Base-by-base conservation (phyloP, 2,888 invertebrate genomes). In the Pycnomerus fuliginosus region DNA sequence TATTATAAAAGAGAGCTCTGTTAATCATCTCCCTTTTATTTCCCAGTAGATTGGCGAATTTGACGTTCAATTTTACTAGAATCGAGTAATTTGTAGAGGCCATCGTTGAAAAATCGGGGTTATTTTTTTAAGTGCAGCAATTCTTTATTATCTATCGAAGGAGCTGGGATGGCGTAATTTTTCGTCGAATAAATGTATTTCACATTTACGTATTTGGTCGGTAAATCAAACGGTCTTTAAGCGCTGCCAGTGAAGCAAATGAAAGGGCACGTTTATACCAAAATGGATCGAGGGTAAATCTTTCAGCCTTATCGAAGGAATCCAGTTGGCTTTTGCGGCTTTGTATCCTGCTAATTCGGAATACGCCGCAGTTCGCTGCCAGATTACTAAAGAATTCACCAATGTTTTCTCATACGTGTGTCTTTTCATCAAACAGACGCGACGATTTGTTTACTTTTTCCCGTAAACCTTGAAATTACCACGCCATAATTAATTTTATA, bases 261-360 rank as follows among this genome's bases (percentile, higher is more conserved):
- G 64, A 65, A 64, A 62, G 61, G 61, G 58, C 62, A 63, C 63
- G 61, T 62, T 61, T 58, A 55, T 62, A 59, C 63, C 59, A 58
- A 60, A 64, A 62, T 62, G 65, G 64, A 66, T 64, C 55, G 59
- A 58, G 61, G 62, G 62, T 61, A 65, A 69, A 68, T 68, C 67
- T 68, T 68, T 65, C 64, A 64, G 62, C 65, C 60, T 68, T 68
- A 67, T 68, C 68, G 64, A 62, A 62, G 56, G 65, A 65, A 64
- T 64, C 63, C 65, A 63, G 62, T 61, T 61, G 62, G 66, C 66
- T 65, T 65, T 60, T 61, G 62, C 58, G 65, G 68, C 66, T 68
- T 68, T 69, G 67, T 68, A 68, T 64, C 62, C 61, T 60, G 65
- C 68, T 69, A 68, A 69, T 69, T 68, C 67, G 59, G 58, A 61